phyloP scores from a whole-genome alignment of 37 sponge, comb jelly and placozoan species.

The Agelas oroides region DNA sequence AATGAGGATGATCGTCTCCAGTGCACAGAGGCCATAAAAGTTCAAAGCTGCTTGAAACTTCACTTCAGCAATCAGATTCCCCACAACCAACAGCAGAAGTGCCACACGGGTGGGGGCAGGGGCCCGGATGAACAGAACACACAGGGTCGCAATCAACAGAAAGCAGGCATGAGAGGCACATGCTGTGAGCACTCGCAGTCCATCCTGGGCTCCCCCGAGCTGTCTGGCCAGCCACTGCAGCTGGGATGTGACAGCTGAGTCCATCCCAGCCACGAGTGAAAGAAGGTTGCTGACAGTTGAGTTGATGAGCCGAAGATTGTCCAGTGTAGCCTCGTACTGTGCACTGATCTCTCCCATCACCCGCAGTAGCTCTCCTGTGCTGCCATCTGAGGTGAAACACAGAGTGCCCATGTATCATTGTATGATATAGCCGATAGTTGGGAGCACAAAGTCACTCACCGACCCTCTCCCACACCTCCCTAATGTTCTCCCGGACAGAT shows the following conservation, averaged over 20 bases:
- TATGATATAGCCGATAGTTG: too few relatives aligned
- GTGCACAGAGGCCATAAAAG: conserved; percentile 11
- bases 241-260: conserved; percentile 45
- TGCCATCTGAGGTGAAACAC: conserved; percentile 40
- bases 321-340: conserved; percentile 65
- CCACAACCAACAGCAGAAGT: conserved; percentile 46
- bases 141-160: conserved; percentile 48
- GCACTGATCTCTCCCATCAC: conserved; percentile 38
- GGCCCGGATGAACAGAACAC: conserved; percentile 54
- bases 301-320: conserved; percentile 65
- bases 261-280: conserved; percentile 34
- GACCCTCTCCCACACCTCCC: conserved; percentile 76
- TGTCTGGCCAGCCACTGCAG: conserved; percentile 62
- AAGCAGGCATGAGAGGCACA: conserved; percentile 49
- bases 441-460: conserved; percentile 62
- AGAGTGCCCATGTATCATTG: too few relatives aligned
- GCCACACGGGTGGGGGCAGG: conserved; percentile 37
- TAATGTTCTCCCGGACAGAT: conserved; percentile 54
- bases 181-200: conserved; percentile 27
- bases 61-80: conserved; percentile 34
- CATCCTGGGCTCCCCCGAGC: conserved; percentile 62
- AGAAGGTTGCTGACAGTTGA: conserved; percentile 43
- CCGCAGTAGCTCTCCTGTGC: conserved; percentile 25
- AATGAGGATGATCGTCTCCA: conserved; percentile 11
- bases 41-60: conserved; percentile 19